These are phyloP conservation scores for Salarias fasciatus DNA, from an alignment of 2,797 vertebrate species.

Conservation along the genomic window DNA sequence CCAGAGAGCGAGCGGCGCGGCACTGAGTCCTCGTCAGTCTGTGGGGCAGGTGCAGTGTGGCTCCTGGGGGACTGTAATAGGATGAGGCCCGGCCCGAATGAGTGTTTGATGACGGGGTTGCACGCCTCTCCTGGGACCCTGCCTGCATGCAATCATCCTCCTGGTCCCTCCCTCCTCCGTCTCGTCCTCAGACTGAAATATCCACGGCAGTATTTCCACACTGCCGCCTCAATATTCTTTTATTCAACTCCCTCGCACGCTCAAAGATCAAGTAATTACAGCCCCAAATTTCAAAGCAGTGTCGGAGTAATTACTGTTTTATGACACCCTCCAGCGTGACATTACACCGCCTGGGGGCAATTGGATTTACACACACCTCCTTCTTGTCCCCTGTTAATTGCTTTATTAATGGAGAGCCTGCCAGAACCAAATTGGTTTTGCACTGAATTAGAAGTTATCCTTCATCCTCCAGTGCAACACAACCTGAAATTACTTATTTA, in stretches of 20 bases:
- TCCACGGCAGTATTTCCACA: constrained; percentile 2
- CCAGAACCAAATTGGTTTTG: constrained; percentile 34
- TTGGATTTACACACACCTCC: constrained; percentile 55
- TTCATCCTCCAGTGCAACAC: constrained; percentile 25
- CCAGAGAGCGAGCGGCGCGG: constrained; percentile 25
- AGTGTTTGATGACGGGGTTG: constrained; percentile 83
- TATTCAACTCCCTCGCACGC: constrained; percentile 14
- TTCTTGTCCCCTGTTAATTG: constrained; percentile 53
- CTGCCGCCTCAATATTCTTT: constrained; percentile 22
- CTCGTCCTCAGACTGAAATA: constrained; percentile 16
- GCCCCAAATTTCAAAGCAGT: constrained; percentile 36
- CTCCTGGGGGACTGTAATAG: constrained; percentile 77
- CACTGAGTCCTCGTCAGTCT: constrained; percentile 46
- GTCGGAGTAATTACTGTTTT: constrained; percentile 76
- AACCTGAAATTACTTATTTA: constrained; percentile 1
- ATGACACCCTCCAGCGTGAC: constrained; percentile 57
- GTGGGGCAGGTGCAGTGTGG: constrained; percentile 81
- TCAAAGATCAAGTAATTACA: constrained; percentile 51
- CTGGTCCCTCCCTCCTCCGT: constrained; percentile 49
- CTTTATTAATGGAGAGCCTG: constrained; percentile 70
- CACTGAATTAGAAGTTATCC: constrained; percentile 38
- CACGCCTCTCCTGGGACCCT: constrained; percentile 71
- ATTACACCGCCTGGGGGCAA: constrained; percentile 53
- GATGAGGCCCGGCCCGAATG: constrained; percentile 82
- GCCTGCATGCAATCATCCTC: constrained; percentile 77